Evolutionary conservation across 2,113 vertebrate species (phyloP).

Genomic region (Anolis carolinensis): DNA sequence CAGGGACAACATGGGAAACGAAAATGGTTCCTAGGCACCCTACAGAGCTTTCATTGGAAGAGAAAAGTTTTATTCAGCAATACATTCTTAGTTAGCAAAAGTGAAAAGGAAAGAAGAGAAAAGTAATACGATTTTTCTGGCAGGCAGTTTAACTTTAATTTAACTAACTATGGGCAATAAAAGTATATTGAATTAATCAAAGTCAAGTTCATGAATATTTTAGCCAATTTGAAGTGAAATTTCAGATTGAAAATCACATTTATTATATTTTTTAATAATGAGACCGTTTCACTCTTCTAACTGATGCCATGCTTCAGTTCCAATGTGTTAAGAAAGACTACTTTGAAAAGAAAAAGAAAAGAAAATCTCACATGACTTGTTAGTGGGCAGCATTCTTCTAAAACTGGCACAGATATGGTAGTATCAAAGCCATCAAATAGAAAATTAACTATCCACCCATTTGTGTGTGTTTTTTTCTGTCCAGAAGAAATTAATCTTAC

Average conservation of each 20-base stretch:
- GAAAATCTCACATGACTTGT: not conserved
- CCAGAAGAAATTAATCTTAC: conserved; percentile 29
- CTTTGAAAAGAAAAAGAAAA: too few relatives aligned
- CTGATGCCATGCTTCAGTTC: conserved; percentile 36
- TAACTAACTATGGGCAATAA: conserved; percentile 46
- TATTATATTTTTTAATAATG: conserved; percentile 51
- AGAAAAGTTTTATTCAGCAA: conserved; percentile 22
- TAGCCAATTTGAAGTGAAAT: conserved; percentile 45
- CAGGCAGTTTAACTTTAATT: conserved; percentile 53
- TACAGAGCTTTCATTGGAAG: not conserved
- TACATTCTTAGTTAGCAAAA: conserved; percentile 40
- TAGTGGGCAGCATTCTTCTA: conserved; percentile 36
- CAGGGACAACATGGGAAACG: not conserved
- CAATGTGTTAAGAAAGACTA: conserved; percentile 35
- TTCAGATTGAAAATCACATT: conserved; percentile 43
- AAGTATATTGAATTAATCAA: conserved; percentile 50
- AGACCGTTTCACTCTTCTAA: conserved; percentile 44
- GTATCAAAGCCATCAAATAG: conserved; percentile 33
- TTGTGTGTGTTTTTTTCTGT: not conserved
- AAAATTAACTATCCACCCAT: conserved; percentile 34
- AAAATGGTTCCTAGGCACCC: not conserved
- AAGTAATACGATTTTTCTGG: conserved; percentile 30
- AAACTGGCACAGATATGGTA: conserved; percentile 14
- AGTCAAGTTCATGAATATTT: conserved; percentile 57
- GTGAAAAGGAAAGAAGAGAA: conserved; percentile 27